Conservation (phyloP, 2,113 vertebrate species). For the Pseudorasbora parva region DNA sequence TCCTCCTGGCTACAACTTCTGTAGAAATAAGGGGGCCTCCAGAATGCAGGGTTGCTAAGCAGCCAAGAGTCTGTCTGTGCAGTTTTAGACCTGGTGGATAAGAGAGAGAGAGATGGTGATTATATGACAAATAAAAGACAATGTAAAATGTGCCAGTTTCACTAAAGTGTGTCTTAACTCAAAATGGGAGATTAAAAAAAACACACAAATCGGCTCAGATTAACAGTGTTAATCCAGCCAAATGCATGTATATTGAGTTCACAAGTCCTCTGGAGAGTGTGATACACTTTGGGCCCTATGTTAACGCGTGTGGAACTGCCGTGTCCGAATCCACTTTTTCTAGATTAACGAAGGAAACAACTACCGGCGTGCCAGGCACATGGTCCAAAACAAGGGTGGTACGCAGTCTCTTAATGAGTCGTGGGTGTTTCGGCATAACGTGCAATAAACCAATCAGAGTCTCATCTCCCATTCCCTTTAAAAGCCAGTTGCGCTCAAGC, state of each 20-base stretch:
- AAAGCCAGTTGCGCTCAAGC: too few species aligned
- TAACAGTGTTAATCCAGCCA: constrained; percentile 14
- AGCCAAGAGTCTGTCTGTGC: neutral
- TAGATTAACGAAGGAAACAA: too few species aligned
- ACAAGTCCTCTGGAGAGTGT: neutral
- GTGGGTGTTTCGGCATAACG: too few species aligned
- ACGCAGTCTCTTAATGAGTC: too few species aligned
- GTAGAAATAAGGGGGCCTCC: constrained; percentile 32
- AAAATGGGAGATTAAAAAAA: constrained; percentile 12
- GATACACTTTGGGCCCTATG: neutral
- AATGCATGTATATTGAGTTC: neutral
- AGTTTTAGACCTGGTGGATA: constrained; percentile 6
- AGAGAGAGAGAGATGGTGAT: neutral
- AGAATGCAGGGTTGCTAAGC: constrained; percentile 60
- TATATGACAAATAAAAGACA: neutral
- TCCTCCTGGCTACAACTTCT: constrained; percentile 13
- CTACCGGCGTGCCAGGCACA: too few species aligned
- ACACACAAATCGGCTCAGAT: constrained; percentile 24
- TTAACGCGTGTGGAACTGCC: too few species aligned
- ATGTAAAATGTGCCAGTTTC: constrained; percentile 12
- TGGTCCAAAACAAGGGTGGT: too few species aligned
- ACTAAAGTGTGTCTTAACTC: neutral
- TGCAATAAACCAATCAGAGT: too few species aligned
- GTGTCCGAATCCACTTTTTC: too few species aligned
- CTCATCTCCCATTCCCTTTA: too few species aligned